Evolutionary conservation across 2,888 invertebrate species (phyloP), one percentile per base, ranked within the genome.

Genomic region (Ophion slaviceki): DNA sequence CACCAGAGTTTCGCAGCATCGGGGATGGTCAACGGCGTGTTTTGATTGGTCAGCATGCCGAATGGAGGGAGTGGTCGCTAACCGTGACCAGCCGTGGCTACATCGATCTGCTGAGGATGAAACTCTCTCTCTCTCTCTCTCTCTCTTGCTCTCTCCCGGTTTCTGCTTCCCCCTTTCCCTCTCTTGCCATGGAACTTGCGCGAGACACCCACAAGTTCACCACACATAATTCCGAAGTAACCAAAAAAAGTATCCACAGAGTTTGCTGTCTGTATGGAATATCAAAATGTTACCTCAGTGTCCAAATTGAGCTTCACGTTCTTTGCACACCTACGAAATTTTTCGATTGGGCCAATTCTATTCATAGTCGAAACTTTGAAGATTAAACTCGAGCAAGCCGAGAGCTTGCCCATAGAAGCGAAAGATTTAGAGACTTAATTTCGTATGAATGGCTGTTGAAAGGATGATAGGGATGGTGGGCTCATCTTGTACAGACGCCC

Each of bases 31-130:
- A 93, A 90, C 88, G 90, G 89, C 53, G 84, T 80, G 89, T 88
- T 90, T 91, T 90, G 90, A 93, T 93, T 93, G 93, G 93, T 92
- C 93, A 92, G 91, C 89, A 82, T 82, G 87, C 81, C 79, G 89
- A 88, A 90, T 92, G 92, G 92, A 92, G 93, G 93, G 93, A 93
- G 93, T 93, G 93, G 92, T 92, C 93, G 90, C 89, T 89, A 70
- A 71, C 86, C 82, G 85, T 77, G 85, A 88, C 87, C 89, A 88
- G 90, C 90, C 89, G 79, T 67, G 90, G 91, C 92, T 92, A 91
- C 92, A 93, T 93, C 92, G 93, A 93, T 93, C 93, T 91, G 91
- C 89, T 87, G 88, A 91, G 90, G 88, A 77, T 74, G 77, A 85
- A 85, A 72, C 76, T 80, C 75, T 77, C 76, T 47, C 87, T 85